A percentile compares a stretch with the other conserved stretches of the same genome.
Conservation (phyloP, 2,113 vertebrate genomes). For the Eleginops maclovinus region DNA sequence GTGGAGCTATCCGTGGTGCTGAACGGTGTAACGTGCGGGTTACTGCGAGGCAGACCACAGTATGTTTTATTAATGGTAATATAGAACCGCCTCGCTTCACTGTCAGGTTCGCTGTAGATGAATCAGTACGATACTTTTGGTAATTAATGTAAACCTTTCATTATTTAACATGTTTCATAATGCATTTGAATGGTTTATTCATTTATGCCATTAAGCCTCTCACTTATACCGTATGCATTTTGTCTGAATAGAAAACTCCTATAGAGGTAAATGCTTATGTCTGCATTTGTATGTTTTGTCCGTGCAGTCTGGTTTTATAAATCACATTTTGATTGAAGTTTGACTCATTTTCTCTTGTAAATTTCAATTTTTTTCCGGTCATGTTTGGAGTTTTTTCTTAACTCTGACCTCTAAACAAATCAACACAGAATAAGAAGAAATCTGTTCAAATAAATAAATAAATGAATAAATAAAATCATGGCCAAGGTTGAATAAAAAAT, state of each 20-base stretch:
- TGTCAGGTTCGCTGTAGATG: conserved; percentile 42
- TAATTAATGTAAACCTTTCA: conserved; percentile 38
- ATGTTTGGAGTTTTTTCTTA: not conserved
- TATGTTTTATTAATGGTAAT: conserved; percentile 35
- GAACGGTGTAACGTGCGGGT: not conserved
- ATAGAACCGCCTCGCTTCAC: conserved; percentile 22
- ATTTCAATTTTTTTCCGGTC: too few relatives aligned
- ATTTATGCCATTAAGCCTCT: conserved; percentile 30
- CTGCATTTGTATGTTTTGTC: not conserved
- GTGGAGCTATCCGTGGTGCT: conserved; percentile 35
- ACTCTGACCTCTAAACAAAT: not conserved
- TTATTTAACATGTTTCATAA: conserved; percentile 64
- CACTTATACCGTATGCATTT: not conserved
- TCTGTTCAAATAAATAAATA: not conserved
- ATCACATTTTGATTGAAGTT: too few relatives aligned
- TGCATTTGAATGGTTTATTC: conserved; percentile 54
- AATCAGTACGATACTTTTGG: conserved; percentile 23
- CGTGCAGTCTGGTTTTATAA: not conserved
- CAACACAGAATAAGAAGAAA: not conserved
- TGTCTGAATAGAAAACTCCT: not conserved
- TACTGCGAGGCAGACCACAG: conserved; percentile 6
- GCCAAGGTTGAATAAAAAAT: conserved; percentile 45
- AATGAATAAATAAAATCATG: conserved; percentile 22
- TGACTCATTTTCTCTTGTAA: too few relatives aligned
- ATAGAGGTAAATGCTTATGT: not conserved